phyloP scores from a whole-genome alignment of 2,888 invertebrate species.

The Drosophila leonis region DNA sequence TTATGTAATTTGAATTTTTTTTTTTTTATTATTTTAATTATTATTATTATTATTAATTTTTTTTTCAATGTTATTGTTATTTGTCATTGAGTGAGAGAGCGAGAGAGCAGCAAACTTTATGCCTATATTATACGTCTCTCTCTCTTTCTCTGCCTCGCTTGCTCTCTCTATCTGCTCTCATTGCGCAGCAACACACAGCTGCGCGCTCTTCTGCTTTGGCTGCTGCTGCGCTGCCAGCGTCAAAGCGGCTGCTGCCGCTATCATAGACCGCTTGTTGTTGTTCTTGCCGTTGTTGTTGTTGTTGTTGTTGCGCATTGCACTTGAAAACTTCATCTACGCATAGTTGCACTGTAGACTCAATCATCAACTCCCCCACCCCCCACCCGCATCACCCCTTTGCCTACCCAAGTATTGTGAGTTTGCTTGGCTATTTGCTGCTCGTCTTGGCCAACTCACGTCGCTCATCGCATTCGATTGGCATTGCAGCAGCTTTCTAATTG shows the following conservation, averaged over 20 bases:
- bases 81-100: conserved; percentile 20
- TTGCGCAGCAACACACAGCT: conserved; percentile 63
- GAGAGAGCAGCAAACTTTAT: conserved; percentile 4
- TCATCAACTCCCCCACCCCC: no score
- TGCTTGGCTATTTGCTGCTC: no score
- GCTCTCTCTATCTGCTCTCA: conserved; percentile 43
- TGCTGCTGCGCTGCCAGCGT: conserved; percentile 37
- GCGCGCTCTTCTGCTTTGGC: conserved; percentile 58
- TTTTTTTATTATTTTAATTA: neutral
- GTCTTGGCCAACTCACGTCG: no score
- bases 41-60: neutral
- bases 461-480: no score
- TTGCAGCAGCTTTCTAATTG: no score
- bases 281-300: conserved; percentile 18
- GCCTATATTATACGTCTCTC: neutral
- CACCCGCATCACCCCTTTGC: neutral
- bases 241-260: conserved; percentile 15
- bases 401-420: no score
- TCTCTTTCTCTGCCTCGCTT: neutral
- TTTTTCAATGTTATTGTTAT: conserved; percentile 16
- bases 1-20: neutral
- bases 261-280: conserved; percentile 25
- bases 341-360: conserved; percentile 21
- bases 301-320: conserved; percentile 67
- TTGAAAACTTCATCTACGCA: conserved; percentile 75